These are phyloP conservation scores for Aplocera efformata DNA, from an alignment of 2,888 invertebrate species.

Conservation along the genomic window DNA sequence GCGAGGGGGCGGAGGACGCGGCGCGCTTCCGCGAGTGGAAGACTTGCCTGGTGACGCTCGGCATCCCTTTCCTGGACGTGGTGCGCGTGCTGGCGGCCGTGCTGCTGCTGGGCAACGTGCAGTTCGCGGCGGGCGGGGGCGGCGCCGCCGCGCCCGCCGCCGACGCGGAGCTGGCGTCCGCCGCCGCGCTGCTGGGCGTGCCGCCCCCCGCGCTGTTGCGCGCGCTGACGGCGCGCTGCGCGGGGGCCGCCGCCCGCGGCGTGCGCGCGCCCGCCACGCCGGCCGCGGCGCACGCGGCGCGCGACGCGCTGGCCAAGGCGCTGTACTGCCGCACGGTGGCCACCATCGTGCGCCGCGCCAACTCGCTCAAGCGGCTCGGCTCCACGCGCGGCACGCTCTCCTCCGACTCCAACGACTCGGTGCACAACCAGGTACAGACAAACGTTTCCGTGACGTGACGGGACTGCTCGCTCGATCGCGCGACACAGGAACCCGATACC, in stretches of 20 bases:
- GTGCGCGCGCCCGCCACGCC: slow-evolving; percentile 88
- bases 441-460: no score
- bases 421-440: slow-evolving; percentile 90
- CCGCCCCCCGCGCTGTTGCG: slow-evolving; percentile 87
- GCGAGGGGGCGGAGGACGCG: slow-evolving; percentile 64
- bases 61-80: slow-evolving; percentile 96
- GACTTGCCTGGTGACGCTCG: slow-evolving; percentile 92
- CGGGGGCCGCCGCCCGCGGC: slow-evolving; percentile 85
- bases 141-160: slow-evolving; percentile 89
- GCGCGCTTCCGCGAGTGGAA: slow-evolving; percentile 93
- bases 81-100: slow-evolving; percentile 95
- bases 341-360: slow-evolving; percentile 95
- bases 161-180: slow-evolving; percentile 91
- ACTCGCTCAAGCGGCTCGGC: slow-evolving; percentile 92
- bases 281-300: slow-evolving; percentile 92
- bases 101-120: slow-evolving; percentile 94
- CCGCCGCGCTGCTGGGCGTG: slow-evolving; percentile 88
- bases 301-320: slow-evolving; percentile 94
- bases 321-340: slow-evolving; percentile 96
- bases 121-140: slow-evolving; percentile 89
- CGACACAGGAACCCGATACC: no score
- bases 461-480: no score
- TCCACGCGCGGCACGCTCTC: slow-evolving; percentile 92
- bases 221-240: slow-evolving; percentile 90
- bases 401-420: slow-evolving; percentile 95